Conservation (phyloP, 2,797 vertebrate species). For the Gymnoscopelus microlampas region DNA sequence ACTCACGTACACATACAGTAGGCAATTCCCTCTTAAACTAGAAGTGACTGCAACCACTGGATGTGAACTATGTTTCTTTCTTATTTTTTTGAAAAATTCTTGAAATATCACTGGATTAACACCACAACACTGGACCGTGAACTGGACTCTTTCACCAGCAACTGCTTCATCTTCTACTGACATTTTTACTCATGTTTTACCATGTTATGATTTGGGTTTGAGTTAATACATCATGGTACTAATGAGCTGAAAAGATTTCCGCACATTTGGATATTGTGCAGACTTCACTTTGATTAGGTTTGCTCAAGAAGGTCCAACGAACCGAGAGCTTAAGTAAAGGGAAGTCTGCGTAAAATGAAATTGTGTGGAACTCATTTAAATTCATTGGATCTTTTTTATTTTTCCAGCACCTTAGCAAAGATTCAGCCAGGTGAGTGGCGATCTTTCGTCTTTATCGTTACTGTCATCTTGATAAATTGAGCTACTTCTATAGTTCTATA, state of each 20-base stretch:
- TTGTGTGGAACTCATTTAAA: too few species aligned
- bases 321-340: too few species aligned
- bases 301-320: too few species aligned
- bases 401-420: background rate
- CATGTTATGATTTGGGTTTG: constrained; percentile 25
- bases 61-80: constrained; percentile 11
- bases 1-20: constrained; percentile 4
- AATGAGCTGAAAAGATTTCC: too few species aligned
- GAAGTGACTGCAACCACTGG: constrained; percentile 38
- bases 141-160: constrained; percentile 20
- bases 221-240: background rate
- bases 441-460: background rate
- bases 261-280: too few species aligned
- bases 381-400: background rate
- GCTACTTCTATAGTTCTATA: background rate
- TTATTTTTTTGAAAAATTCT: background rate
- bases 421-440: background rate
- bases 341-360: too few species aligned
- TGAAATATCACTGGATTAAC: constrained; percentile 52
- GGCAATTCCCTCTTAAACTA: constrained; percentile 8
- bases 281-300: too few species aligned
- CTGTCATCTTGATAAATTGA: background rate
- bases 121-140: constrained; percentile 54
- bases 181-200: constrained; percentile 14
- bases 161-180: constrained; percentile 32